Base-by-base conservation (phyloP, 2,797 vertebrate genomes). In the Spea hammondii region DNA sequence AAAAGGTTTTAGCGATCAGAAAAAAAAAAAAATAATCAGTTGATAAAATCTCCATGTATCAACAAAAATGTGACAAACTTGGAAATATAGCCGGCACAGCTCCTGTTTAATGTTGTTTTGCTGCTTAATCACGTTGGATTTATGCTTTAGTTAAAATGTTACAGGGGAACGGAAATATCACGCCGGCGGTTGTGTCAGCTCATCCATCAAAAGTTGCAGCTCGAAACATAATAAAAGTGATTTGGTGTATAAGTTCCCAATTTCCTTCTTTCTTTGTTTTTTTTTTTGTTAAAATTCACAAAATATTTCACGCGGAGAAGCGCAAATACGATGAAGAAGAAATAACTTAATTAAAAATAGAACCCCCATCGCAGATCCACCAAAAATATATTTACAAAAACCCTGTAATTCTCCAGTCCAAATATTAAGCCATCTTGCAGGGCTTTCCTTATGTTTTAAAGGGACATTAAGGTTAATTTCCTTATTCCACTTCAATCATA, bases 21-120 rank as follows among this genome's bases (percentile, higher is more conserved):
- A 54, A 11, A n/a, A 45, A 1, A 4, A 13, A 32, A 10, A 55
- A 45, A 71, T 54, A 4, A 14, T 4, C 5, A 57, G 55, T 32
- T 14, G 50, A 54, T 32, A 12, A 71, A 6, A 71, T 71, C 54
- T 11, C 46, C 5, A 70, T 49, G 11, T 32, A 70, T 8, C 68
- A 70, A 70, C 13, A 51, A 70, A 13, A 71, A 71, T 55, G 17
- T 10, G 44, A 7, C n/a, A 54, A 51, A 49, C 48, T 9, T 70
- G 49, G 13, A 54, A 4, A 50, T 68, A 68, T 68, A 68, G 65
- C 65, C 11, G 11, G 65, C 4, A 5, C 49, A 68, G 13, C 5
- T 6, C 46, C 9, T 48, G 65, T 47, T 48, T 49, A 49, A 68
- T 68, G 65, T 68, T 68, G 47, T 68, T 68, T 46, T 68, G 65